Conservation (phyloP, 64 coral and sea anemone species). For the Platygyra sinensis region DNA sequence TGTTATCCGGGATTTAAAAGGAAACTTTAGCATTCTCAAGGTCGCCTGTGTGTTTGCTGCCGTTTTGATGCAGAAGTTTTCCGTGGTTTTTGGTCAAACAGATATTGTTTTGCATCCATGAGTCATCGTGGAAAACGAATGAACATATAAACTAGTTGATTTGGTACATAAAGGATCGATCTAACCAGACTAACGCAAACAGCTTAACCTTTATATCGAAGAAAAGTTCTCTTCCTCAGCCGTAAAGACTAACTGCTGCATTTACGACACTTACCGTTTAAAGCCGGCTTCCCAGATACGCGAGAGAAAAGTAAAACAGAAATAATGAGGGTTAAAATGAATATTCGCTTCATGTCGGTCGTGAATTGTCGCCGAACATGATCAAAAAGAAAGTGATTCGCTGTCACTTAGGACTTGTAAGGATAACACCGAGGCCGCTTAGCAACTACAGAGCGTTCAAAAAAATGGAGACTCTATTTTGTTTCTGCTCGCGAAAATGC, state of each 20-base stretch:
- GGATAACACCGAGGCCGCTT: background rate
- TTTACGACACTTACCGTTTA: constrained; percentile 1
- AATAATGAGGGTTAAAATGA: background rate
- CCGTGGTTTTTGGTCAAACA: too few relatives aligned
- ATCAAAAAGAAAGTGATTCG: constrained; percentile 3
- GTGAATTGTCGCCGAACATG: background rate
- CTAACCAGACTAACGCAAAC: background rate
- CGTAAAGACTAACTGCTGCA: too few relatives aligned
- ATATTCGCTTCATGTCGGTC: constrained; percentile 1
- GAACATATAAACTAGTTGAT: too few relatives aligned
- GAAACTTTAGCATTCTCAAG: too few relatives aligned
- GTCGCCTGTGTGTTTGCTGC: too few relatives aligned
- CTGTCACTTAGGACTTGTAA: background rate
- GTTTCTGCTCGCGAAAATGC: background rate
- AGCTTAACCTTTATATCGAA: background rate
- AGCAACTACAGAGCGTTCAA: background rate
- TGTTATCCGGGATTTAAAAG: too few relatives aligned
- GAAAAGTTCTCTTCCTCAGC: background rate
- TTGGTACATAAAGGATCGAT: background rate
- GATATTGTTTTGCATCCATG: too few relatives aligned
- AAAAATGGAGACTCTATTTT: background rate
- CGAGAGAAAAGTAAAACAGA: background rate
- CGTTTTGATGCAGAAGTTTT: too few relatives aligned
- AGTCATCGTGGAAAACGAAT: too few relatives aligned
- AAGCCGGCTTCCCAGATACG: background rate